phyloP scores from a whole-genome alignment of 2,113 vertebrate genomes.

The Amazona vittata region DNA sequence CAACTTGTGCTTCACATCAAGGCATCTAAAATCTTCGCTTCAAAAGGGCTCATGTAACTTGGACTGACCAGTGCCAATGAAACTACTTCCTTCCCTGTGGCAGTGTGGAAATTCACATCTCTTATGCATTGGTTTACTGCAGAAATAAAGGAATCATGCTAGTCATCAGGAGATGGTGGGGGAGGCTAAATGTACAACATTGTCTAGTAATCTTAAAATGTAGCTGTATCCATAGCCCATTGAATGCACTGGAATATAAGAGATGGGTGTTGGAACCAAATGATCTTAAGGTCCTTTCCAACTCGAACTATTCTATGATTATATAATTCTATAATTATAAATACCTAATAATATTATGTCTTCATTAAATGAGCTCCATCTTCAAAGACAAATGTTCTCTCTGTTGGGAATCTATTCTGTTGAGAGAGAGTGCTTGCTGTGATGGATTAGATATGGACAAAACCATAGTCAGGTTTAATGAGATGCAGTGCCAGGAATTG shows the following conservation, averaged over 20 bases:
- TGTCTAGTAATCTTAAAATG: background rate
- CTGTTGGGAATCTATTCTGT: background rate
- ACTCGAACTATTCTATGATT: background rate
- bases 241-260: background rate
- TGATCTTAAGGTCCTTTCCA: background rate
- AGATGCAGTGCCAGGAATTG: background rate
- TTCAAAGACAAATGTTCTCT: background rate
- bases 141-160: background rate
- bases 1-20: background rate
- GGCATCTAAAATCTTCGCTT: background rate
- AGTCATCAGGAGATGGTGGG: background rate
- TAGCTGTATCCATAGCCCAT: background rate
- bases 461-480: background rate
- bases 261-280: background rate
- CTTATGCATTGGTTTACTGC: background rate
- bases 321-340: background rate
- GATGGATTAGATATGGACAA: background rate
- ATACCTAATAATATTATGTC: background rate
- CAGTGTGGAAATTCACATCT: background rate
- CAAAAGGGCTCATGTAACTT: background rate
- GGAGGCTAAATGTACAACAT: background rate
- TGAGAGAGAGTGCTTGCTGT: rapidly evolving
- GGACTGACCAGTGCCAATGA: rapidly evolving
- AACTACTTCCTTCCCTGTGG: background rate
- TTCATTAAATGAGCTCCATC: background rate